These are phyloP conservation scores for Hippoglossus hippoglossus DNA, from an alignment of 2,797 vertebrate species.

Conservation along the genomic window DNA sequence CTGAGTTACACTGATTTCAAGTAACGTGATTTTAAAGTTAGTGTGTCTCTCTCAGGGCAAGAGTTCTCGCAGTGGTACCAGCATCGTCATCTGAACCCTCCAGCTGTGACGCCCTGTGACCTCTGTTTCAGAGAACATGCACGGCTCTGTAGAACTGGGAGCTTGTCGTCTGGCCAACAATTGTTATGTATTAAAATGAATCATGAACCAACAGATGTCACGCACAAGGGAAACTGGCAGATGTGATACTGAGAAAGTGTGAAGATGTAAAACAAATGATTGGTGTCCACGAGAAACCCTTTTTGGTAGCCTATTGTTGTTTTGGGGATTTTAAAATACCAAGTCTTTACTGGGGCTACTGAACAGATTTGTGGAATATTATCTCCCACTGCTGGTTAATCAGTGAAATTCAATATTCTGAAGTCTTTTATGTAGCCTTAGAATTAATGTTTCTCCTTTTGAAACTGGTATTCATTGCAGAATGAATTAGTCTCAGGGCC, in stretches of 20 bases:
- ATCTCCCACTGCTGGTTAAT: constrained; percentile 31
- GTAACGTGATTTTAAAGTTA: constrained; percentile 64
- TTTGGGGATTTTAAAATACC: background rate
- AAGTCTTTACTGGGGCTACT: background rate
- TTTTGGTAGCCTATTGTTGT: background rate
- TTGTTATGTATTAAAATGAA: constrained; percentile 10
- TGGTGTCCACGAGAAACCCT: background rate
- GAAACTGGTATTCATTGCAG: background rate
- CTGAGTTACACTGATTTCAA: constrained; percentile 4
- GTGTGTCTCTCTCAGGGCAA: constrained; percentile 86
- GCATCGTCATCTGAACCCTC: constrained; percentile 86
- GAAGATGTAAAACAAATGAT: constrained; percentile 6
- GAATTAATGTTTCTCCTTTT: background rate
- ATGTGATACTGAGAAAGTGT: background rate
- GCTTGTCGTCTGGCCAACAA: constrained; percentile 9
- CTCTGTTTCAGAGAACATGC: constrained; percentile 46
- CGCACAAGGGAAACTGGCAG: background rate
- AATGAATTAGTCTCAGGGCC: constrained; percentile 10
- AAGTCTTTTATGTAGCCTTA: background rate
- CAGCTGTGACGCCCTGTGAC: constrained; percentile 53
- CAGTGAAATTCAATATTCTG: constrained; percentile 3
- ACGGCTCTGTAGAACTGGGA: constrained; percentile 31
- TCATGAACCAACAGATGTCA: background rate
- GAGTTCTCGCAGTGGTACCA: constrained; percentile 91
- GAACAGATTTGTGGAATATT: background rate